Base-by-base conservation (phyloP, 2,113 vertebrate genomes). In the Toxostoma redivivum region DNA sequence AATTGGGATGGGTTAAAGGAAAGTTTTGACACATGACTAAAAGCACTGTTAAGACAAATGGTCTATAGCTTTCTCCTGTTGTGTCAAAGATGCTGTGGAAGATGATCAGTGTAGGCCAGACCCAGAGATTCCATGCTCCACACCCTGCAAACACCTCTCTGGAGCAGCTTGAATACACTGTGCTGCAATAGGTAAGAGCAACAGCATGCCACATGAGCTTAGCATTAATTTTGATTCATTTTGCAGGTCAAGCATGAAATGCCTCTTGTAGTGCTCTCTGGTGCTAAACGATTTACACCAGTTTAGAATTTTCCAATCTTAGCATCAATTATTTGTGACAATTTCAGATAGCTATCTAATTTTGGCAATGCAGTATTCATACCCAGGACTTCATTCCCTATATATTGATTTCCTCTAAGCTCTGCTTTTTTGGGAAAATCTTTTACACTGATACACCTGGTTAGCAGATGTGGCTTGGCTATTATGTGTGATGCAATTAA, bases 171-270 rank as follows among this genome's bases (percentile, higher is more conserved):
- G 6, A 60, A 70, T 56, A 44, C n/a, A 35, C 64, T 51, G 71
- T 73, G 60, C 87, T 93, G 79, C 44, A 73, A 78, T 70, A 90
- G 81, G 86, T 61, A 92, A 91, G 84, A 91, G 74, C 86, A 92
- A 82, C 74, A 88, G 82, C 80, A 44, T 58, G 64, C 82, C 7
- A 10, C 47, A 44, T 28, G n/a, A 93, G 79, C 48, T 62, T 88
- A 93, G 92, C 76, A 90, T 92, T 96, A 88, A 96, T 96, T 96
- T 94, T 90, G 82, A 95, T 93, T 96, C 92, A 94, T 95, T 95
- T 95, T 96, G 71, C 81, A 88, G 93, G 93, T 95, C 74, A 93
- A 94, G 95, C 93, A 86, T 95, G 93, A 95, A 95, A 96, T 88
- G 76, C 90, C 48, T 92, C 81, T 90, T 90, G 82, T 88, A 92